phyloP scores from a whole-genome alignment of 2,888 invertebrate species.

The Macrosoma leucophasiata region DNA sequence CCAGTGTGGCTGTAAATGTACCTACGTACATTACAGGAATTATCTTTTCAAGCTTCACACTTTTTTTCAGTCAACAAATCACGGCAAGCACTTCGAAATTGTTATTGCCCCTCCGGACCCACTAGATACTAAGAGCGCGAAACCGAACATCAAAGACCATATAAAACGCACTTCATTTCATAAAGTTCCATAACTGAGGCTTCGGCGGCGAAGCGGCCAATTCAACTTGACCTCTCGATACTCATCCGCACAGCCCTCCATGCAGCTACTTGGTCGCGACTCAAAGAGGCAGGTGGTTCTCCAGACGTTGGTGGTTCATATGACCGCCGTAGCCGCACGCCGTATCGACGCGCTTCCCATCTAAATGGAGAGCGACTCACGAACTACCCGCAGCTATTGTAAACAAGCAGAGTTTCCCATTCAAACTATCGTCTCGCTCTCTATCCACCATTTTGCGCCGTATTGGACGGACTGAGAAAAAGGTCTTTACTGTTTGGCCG shows the following conservation, averaged over 20 bases:
- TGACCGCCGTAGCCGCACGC: constrained; percentile 50
- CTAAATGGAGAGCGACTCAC: constrained; percentile 67
- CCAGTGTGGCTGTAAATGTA: too few species aligned
- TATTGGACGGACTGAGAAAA: constrained; percentile 55
- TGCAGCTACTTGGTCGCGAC: constrained; percentile 27
- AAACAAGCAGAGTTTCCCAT: constrained; percentile 68
- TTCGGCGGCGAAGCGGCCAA: constrained; percentile 46
- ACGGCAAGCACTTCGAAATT: constrained; percentile 49
- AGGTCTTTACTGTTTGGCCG: constrained; percentile 45
- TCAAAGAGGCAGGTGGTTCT: constrained; percentile 36
- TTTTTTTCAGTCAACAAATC: too few species aligned
- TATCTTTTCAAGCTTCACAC: too few species aligned
- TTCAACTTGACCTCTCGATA: constrained; percentile 41
- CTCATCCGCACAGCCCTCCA: constrained; percentile 32
- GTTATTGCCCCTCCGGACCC: constrained; percentile 59
- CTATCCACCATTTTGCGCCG: constrained; percentile 49
- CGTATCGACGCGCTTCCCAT: constrained; percentile 62
- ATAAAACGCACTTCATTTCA: constrained; percentile 68
- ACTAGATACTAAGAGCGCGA: constrained; percentile 57
- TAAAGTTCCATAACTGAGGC: constrained; percentile 62
- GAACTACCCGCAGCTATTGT: constrained; percentile 70
- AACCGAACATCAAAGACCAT: constrained; percentile 67
- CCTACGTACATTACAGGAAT: too few species aligned
- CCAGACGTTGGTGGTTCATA: constrained; percentile 41
- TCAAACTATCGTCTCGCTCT: constrained; percentile 64